Evolutionary conservation across 2,113 vertebrate species (phyloP).

Genomic region (Cisticola juncidis): DNA sequence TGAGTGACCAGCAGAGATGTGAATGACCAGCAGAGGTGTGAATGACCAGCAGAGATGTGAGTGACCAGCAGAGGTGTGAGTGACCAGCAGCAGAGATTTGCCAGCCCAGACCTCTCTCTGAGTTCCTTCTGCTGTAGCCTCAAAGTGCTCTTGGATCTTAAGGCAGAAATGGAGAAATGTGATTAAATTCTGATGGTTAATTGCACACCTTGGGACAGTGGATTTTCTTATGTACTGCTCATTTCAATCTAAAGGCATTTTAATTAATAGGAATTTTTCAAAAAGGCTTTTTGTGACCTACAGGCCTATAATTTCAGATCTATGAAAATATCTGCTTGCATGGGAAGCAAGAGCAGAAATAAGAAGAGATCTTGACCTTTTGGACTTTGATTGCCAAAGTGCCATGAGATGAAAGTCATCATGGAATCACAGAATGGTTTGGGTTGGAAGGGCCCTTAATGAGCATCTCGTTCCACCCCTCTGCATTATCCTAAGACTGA

Average conservation of each 20-base stretch:
- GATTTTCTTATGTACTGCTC: neutral
- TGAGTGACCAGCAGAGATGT: no score
- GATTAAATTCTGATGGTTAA: no score
- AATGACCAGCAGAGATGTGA: neutral
- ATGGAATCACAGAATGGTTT: neutral
- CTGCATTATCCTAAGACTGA: neutral
- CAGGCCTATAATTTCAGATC: neutral
- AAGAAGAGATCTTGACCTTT: neutral
- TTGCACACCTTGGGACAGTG: neutral
- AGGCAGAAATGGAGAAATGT: neutral
- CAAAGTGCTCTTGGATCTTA: no score
- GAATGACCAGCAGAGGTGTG: neutral
- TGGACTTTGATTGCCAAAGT: neutral
- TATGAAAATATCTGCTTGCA: neutral
- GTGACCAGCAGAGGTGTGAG: no score
- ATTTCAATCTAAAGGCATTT: neutral
- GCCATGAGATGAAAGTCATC: neutral
- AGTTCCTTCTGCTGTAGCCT: neutral
- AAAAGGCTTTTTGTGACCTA: neutral
- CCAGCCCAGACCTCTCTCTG: neutral
- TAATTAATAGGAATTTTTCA: neutral
- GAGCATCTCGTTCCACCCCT: neutral
- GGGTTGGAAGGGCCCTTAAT: neutral
- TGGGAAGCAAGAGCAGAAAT: neutral
- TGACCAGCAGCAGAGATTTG: neutral